These are phyloP conservation scores for Ageneiosus marmoratus DNA, from an alignment of 2,113 vertebrate species.

Conservation along the genomic window DNA sequence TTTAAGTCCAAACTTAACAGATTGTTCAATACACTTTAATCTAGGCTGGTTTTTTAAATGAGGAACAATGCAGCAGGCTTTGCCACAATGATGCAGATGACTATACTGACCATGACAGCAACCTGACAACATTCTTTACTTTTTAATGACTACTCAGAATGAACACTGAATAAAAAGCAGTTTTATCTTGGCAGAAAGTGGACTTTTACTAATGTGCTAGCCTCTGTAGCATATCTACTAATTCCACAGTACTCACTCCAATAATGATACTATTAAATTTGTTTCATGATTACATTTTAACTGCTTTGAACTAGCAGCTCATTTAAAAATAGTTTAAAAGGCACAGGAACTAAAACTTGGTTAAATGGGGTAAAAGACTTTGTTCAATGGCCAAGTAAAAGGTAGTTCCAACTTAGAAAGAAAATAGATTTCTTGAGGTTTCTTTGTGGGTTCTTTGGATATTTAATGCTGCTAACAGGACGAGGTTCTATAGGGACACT, in stretches of 20 bases:
- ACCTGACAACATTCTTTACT: background rate
- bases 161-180: background rate
- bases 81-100: background rate
- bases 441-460: background rate
- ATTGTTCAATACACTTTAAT: background rate
- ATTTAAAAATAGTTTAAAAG: background rate
- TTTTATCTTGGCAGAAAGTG: too few relatives aligned
- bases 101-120: background rate
- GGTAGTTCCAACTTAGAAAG: background rate
- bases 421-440: background rate
- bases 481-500: background rate
- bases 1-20: conserved; percentile 17
- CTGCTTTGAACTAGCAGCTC: background rate
- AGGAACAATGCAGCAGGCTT: background rate
- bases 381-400: background rate
- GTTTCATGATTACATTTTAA: background rate
- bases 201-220: background rate
- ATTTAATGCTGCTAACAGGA: background rate
- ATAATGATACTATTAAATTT: background rate
- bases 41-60: background rate
- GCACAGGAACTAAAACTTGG: background rate
- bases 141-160: background rate
- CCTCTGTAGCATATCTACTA: background rate
- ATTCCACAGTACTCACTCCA: background rate
- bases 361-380: background rate